Conservation (phyloP, 2,888 invertebrate species). For the Conops quadrifasciatus region DNA sequence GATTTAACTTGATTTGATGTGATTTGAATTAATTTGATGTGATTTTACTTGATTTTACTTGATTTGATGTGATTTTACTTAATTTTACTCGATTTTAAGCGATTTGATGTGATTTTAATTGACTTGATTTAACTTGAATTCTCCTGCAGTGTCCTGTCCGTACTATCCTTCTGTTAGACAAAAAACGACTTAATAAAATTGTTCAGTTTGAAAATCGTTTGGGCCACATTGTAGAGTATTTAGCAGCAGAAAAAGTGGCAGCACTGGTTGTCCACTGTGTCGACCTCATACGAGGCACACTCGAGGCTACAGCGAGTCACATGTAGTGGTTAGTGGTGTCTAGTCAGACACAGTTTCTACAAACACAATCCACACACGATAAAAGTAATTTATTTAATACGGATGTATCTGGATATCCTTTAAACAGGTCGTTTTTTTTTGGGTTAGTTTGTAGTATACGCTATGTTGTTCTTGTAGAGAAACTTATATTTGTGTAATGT, state of each 20-base stretch:
- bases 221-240: slow-evolving; percentile 21
- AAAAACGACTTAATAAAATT: too few relatives aligned
- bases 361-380: not conserved
- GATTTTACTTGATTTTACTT: too few relatives aligned
- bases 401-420: slow-evolving; percentile 15
- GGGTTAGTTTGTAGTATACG: not conserved
- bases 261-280: slow-evolving; percentile 1
- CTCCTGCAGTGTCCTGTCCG: too few relatives aligned
- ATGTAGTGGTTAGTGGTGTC: too few relatives aligned
- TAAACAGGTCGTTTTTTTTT: not conserved
- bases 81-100: too few relatives aligned
- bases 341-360: not conserved
- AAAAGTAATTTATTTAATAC: slow-evolving; percentile 15
- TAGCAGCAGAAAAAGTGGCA: slow-evolving; percentile 12
- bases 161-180: too few relatives aligned
- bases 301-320: too few relatives aligned
- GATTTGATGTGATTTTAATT: too few relatives aligned
- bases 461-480: not conserved
- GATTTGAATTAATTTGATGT: too few relatives aligned
- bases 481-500: not conserved
- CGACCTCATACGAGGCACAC: not conserved
- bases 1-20: too few relatives aligned
- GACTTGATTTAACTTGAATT: too few relatives aligned
- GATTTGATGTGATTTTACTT: too few relatives aligned
- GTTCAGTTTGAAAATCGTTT: slow-evolving; percentile 22